Percentiles rank a stretch among this genome's conserved stretches.
phyloP scores from a whole-genome alignment of 2,113 vertebrate genomes.

The Psilopogon haemacephalus region DNA sequence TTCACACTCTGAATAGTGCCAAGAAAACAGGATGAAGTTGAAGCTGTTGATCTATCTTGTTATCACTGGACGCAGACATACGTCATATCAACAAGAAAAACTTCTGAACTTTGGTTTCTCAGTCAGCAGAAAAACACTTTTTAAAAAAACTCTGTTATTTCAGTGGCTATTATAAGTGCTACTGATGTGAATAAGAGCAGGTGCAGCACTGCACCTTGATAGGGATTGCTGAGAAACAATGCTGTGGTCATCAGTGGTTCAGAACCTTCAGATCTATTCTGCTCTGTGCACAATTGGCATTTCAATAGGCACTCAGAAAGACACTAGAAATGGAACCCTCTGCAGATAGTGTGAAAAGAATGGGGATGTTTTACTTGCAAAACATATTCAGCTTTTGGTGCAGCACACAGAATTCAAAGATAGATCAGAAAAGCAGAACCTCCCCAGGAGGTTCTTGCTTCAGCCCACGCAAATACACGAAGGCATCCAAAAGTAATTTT shows the following conservation, averaged over 20 bases:
- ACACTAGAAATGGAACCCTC: not conserved
- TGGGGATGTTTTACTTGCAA: not conserved
- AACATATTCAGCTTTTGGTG: not conserved
- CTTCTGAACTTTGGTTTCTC: not conserved
- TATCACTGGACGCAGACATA: not conserved
- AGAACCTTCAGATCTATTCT: not conserved
- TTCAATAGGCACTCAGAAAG: not conserved
- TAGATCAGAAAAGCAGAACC: not conserved
- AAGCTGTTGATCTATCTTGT: not conserved
- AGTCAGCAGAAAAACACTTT: not conserved
- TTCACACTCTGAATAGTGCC: not conserved
- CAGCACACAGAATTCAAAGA: not conserved
- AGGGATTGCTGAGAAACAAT: not conserved
- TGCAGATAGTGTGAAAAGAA: not conserved
- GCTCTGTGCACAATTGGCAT: not conserved
- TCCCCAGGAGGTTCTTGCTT: not conserved
- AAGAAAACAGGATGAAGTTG: not conserved
- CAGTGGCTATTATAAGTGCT: not conserved
- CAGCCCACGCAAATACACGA: not conserved
- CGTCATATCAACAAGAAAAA: not conserved
- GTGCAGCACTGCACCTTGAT: not conserved
- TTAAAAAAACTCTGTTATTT: not conserved
- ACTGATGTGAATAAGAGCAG: not conserved
- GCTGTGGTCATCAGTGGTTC: not conserved
- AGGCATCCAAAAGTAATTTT: not conserved